phyloP scores from a whole-genome alignment of 2,113 vertebrate genomes.

The Stegastes partitus region DNA sequence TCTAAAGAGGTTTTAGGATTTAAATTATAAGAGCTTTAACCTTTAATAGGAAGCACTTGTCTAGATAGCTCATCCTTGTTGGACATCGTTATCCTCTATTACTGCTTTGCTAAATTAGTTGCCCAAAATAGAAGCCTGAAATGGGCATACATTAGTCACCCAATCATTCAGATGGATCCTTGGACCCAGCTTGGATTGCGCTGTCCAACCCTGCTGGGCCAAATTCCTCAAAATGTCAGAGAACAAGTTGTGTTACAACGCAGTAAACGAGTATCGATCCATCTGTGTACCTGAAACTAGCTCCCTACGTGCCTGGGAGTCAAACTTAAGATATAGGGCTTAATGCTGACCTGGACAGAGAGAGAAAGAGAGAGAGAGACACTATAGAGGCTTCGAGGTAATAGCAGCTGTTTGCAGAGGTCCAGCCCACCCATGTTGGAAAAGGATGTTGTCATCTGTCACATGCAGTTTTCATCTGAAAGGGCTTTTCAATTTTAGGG shows the following conservation, averaged over 20 bases:
- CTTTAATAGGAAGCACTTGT: conserved; percentile 31
- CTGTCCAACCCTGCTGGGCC: conserved; percentile 47
- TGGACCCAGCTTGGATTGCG: conserved; percentile 46
- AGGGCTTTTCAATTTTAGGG: conserved; percentile 38
- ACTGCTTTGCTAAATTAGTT: conserved; percentile 30
- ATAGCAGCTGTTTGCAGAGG: conserved; percentile 26
- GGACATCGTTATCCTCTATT: conserved; percentile 31
- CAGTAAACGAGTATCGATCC: conserved; percentile 71
- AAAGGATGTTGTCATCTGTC: conserved; percentile 23
- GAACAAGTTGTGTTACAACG: conserved; percentile 44
- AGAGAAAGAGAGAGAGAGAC: neutral
- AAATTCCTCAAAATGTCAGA: conserved; percentile 69
- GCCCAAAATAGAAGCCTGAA: conserved; percentile 60
- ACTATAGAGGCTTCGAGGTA: conserved; percentile 13
- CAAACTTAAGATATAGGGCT: conserved; percentile 25
- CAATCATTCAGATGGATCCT: conserved; percentile 55
- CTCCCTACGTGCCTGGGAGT: conserved; percentile 42
- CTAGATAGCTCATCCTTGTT: conserved; percentile 36
- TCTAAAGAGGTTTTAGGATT: conserved; percentile 1
- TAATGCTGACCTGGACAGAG: conserved; percentile 3
- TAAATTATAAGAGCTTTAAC: conserved; percentile 34
- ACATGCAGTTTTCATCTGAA: conserved; percentile 34
- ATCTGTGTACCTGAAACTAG: conserved; percentile 44
- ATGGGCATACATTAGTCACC: conserved; percentile 40
- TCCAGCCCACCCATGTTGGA: conserved; percentile 22